Conservation (phyloP, 1,140 invertebrate genomes). For the Thaumetopoea pityocampa region DNA sequence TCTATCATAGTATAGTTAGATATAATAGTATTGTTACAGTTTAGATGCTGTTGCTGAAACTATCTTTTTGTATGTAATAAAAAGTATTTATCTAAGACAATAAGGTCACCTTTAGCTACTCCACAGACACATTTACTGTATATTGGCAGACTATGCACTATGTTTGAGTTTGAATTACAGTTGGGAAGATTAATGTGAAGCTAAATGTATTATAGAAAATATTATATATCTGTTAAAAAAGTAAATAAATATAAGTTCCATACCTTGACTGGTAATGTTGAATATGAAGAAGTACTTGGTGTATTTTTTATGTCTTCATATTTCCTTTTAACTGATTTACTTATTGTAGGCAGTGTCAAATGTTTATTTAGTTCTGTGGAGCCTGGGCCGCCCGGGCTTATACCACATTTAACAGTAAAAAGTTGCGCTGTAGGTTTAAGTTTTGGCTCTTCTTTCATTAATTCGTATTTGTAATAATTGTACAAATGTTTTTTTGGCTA, state of each 20-base stretch:
- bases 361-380: conserved; percentile 2
- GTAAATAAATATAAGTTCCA: conserved; percentile 1
- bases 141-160: too few species aligned
- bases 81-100: too few species aligned
- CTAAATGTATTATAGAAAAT: too few species aligned
- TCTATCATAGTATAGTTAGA: too few species aligned
- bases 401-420: conserved; percentile 1
- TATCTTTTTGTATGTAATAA: too few species aligned
- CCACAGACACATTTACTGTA: too few species aligned
- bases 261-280: conserved; percentile 5
- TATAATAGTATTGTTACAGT: too few species aligned
- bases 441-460: conserved; percentile 5
- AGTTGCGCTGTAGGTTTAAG: conserved; percentile 3
- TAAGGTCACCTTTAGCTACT: too few species aligned
- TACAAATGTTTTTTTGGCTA: conserved; percentile 5
- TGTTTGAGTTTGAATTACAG: too few species aligned
- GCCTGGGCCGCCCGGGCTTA: not conserved
- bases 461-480: conserved; percentile 5
- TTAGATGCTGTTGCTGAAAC: too few species aligned
- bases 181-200: too few species aligned
- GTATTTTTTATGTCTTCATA: not conserved
- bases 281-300: conserved; percentile 7
- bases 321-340: conserved; percentile 1
- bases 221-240: conserved; percentile 5
- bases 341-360: conserved; percentile 3